These are phyloP conservation scores for Chrysemys picta DNA, from an alignment of 2,113 vertebrate genomes.

Conservation along the genomic window DNA sequence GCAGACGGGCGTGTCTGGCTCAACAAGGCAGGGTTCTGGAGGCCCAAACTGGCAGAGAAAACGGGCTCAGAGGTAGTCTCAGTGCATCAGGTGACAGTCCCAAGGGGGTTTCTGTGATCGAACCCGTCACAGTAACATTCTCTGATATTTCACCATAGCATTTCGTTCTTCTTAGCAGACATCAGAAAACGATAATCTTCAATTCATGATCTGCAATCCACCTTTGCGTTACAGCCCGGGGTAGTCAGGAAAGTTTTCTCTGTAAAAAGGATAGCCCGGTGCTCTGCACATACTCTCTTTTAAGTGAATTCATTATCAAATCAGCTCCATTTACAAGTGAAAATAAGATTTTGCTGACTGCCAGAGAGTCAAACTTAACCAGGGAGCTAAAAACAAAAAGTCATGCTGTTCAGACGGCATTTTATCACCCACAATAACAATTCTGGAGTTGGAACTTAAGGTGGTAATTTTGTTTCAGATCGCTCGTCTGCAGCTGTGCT, in stretches of 20 bases:
- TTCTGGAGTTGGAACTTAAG: neutral
- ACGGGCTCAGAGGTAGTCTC: no score
- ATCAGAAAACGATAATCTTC: constrained; percentile 20
- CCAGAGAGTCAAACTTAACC: constrained; percentile 24
- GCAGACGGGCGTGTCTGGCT: no score
- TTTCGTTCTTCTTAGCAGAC: constrained; percentile 22
- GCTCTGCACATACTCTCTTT: neutral
- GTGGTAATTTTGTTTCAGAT: constrained; percentile 16
- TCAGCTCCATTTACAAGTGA: constrained; percentile 18
- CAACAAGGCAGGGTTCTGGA: no score
- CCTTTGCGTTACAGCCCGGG: neutral
- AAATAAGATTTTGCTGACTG: neutral
- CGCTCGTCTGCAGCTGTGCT: neutral
- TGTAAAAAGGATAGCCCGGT: neutral
- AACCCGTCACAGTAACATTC: neutral
- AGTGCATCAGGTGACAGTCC: no score
- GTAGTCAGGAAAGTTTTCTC: neutral
- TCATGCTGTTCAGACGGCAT: constrained; percentile 10
- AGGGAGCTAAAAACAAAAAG: neutral
- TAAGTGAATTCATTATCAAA: constrained; percentile 29
- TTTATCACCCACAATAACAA: constrained; percentile 18
- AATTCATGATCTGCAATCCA: neutral
- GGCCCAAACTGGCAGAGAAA: no score
- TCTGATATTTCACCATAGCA: constrained; percentile 14
- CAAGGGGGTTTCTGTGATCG: no score